Base-by-base conservation (phyloP, 2,797 vertebrate genomes). In the Calcarius lapponicus region DNA sequence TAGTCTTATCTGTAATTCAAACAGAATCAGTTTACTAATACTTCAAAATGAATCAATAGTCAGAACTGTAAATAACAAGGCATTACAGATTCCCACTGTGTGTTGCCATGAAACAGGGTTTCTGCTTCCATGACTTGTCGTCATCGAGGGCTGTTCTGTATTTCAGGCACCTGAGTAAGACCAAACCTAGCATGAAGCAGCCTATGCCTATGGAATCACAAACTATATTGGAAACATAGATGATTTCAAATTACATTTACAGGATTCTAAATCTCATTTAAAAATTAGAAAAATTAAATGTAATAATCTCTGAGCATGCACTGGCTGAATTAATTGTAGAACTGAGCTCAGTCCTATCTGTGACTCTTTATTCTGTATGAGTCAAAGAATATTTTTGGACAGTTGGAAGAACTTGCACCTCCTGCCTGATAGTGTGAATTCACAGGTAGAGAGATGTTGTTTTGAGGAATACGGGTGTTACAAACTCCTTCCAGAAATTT, bases 61-160 rank as follows among this genome's bases (percentile, higher is more conserved):
- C 48, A 50, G 74, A 76, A 43, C 9, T 80, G 42, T 79, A 58
- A 72, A 60, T 40, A 93, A 12, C 12, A 56, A 82, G 66, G 75
- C 31, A 50, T 24, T 75, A 40, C 34, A 79, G 28, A 54, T 69
- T 54, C 36, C 29, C 53, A 13, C 34, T 17, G 11, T 29, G 38
- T 53, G 40, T 83, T 95, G 61, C 54, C 42, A 22, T 64, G 42
- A 67, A 83, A 51, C 25, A 32, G 65, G 29, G 26, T 42, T 61
- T 75, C 38, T 61, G 21, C 54, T 78, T 51, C 18, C 0, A 0
- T 24, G 9, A 4, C 36, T 69, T 54, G 36, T 20, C 0, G 0
- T 80, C 9, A 16, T 40, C 38, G 11, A 34, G 64, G 75, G 40
- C 62, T 36, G 31, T 43, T 89, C n/a, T 32, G 43, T 40, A 43